Evolutionary conservation across 2,888 invertebrate genomes (phyloP), one percentile per base, ranked within the genome.

Genomic region (Oeneis ivallda): DNA sequence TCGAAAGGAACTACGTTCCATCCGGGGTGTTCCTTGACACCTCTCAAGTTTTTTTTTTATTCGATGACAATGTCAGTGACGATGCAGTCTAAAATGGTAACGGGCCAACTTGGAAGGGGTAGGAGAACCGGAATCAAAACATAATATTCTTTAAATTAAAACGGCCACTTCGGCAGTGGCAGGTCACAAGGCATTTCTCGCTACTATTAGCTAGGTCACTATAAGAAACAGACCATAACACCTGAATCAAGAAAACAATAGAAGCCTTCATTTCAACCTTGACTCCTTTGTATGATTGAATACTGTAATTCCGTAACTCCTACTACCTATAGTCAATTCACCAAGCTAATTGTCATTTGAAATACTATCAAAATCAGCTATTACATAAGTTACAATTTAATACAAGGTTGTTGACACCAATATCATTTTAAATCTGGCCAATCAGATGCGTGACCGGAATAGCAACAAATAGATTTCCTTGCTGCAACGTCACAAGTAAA

Each of bases 201-300:
- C 26, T 26, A 19, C 15, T 13, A 19, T 11, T 56, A 41, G 39
- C 17, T 56, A 41, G 39, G 56, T 56, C 39, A 15, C 41, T 39
- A 8, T 19, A 56, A 56, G 41, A 56, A 56, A 19, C 19, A 56
- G 56, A 56, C 56, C 56, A 56, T 41, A 41, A 39, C 39, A 41
- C 56, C 11, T 17, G 4, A 54, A 15, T 37, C 39, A 54, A 17
- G 54, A 54, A 54, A 56, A 56, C 56, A 56, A 56, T 56, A 39
- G 8, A 56, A 39, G 39, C 56, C 56, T 56, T 41, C 19, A 41
- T 39, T 37, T 56, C 39, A 41, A 41, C 56, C 56, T 56, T 56
- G 56, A 56, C 56, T 56, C 39, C 19, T 17, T 56, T 41, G 39
- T 39, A 19, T 15, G 32, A 34, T 53, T 53, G 26, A 53, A 9